These are phyloP conservation scores for Gorsachius goisagi DNA, from an alignment of 2,113 vertebrate species.

Conservation along the genomic window DNA sequence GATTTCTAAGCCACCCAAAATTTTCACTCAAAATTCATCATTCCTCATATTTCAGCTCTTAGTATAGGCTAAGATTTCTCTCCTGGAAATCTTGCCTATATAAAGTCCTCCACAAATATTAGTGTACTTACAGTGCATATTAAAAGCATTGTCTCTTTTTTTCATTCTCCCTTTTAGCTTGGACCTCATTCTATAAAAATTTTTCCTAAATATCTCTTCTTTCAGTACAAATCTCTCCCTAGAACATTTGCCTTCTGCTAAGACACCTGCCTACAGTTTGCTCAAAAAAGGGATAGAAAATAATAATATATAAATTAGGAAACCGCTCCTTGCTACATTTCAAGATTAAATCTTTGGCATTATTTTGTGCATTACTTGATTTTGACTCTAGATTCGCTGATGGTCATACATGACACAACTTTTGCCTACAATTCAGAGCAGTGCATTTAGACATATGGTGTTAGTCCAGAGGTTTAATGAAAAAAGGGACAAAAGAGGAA, in stretches of 20 bases:
- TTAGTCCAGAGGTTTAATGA: not conserved
- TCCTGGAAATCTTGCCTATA: not conserved
- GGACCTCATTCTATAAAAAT: not conserved
- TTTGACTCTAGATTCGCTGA: not conserved
- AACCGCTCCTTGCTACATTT: not conserved
- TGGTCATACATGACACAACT: not conserved
- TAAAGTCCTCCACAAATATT: not conserved
- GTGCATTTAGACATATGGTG: not conserved
- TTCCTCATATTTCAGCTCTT: not conserved
- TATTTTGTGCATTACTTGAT: not conserved
- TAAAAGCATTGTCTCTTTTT: not conserved
- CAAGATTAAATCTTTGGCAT: not conserved
- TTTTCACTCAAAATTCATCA: not conserved
- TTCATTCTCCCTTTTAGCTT: not conserved
- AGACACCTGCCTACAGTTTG: not conserved
- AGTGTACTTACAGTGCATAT: not conserved
- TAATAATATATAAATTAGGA: not conserved
- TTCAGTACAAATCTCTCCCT: not conserved
- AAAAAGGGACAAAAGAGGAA: not conserved
- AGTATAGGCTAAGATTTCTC: not conserved
- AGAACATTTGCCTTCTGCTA: not conserved
- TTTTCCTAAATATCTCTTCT: not conserved
- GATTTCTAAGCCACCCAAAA: not conserved
- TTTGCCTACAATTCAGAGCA: not conserved
- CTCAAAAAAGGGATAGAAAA: not conserved